A percentile compares a stretch with the other conserved stretches of the same genome.
These are phyloP conservation scores for Sisor rabdophorus DNA, from an alignment of 2,113 vertebrate species.

Conservation along the genomic window DNA sequence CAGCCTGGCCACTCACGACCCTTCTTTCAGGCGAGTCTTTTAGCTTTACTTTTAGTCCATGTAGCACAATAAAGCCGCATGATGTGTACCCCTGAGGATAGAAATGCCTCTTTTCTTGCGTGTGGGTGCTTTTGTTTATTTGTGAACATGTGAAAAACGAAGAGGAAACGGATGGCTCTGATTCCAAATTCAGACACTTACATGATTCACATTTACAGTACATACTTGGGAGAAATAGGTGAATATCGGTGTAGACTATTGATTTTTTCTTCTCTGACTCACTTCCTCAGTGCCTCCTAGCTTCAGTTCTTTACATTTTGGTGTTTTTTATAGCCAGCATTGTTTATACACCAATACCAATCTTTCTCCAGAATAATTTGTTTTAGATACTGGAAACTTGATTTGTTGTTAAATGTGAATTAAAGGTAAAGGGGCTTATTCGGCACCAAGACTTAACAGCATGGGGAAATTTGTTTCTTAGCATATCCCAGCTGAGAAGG, in stretches of 20 bases:
- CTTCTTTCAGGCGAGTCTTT: slow-evolving; percentile 14
- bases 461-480: too few relatives aligned
- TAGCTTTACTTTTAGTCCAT: slow-evolving; percentile 22
- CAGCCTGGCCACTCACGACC: slow-evolving; percentile 1
- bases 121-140: slow-evolving; percentile 30
- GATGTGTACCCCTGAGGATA: slow-evolving; percentile 13
- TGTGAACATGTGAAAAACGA: slow-evolving; percentile 16
- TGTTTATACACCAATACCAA: too few relatives aligned
- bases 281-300: slow-evolving; percentile 25
- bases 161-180: not conserved
- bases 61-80: slow-evolving; percentile 15
- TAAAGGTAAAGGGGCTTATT: too few relatives aligned
- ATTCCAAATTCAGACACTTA: slow-evolving; percentile 7
- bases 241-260: slow-evolving; percentile 25
- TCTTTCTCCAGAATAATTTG: too few relatives aligned
- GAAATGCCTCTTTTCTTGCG: not conserved
- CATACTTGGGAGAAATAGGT: slow-evolving; percentile 14
- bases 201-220: not conserved
- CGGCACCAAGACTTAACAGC: too few relatives aligned
- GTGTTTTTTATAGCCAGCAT: not conserved
- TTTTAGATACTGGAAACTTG: too few relatives aligned
- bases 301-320: not conserved
- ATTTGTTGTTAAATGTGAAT: too few relatives aligned
- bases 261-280: slow-evolving; percentile 34
- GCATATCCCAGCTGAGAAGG: too few relatives aligned